These are phyloP conservation scores for Uromys caudimaculatus DNA, from an alignment of 2,797 vertebrate genomes.

Conservation along the genomic window DNA sequence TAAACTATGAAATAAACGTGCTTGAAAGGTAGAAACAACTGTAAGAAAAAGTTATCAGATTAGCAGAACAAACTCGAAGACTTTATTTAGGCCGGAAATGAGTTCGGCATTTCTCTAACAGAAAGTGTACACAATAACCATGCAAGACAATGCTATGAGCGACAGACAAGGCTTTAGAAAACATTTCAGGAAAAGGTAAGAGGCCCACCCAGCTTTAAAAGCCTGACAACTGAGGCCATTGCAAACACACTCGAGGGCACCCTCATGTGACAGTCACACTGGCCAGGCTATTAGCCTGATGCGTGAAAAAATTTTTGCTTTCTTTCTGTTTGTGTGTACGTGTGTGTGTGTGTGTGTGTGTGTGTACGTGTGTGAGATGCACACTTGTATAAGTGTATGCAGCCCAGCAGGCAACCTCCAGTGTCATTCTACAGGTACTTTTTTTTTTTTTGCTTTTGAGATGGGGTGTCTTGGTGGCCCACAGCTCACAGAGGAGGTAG, in stretches of 20 bases:
- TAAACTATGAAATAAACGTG: constrained; percentile 43
- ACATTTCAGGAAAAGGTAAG: constrained; percentile 40
- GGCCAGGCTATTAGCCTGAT: background rate
- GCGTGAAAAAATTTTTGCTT: background rate
- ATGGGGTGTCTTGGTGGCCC: background rate
- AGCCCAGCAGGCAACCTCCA: too few relatives aligned
- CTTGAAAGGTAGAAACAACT: constrained; percentile 33
- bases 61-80: constrained; percentile 27
- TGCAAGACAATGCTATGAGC: background rate
- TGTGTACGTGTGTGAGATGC: background rate
- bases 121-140: background rate
- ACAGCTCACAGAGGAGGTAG: background rate
- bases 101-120: constrained; percentile 45
- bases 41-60: constrained; percentile 44
- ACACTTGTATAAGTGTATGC: background rate
- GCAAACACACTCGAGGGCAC: background rate
- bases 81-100: constrained; percentile 52
- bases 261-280: background rate
- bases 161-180: constrained; percentile 22
- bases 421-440: background rate
- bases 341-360: background rate
- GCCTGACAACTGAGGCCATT: background rate
- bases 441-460: background rate
- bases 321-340: background rate
- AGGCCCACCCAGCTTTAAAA: background rate